Conservation (phyloP, 1,140 invertebrate species). For the Drosophila seguyi region DNA sequence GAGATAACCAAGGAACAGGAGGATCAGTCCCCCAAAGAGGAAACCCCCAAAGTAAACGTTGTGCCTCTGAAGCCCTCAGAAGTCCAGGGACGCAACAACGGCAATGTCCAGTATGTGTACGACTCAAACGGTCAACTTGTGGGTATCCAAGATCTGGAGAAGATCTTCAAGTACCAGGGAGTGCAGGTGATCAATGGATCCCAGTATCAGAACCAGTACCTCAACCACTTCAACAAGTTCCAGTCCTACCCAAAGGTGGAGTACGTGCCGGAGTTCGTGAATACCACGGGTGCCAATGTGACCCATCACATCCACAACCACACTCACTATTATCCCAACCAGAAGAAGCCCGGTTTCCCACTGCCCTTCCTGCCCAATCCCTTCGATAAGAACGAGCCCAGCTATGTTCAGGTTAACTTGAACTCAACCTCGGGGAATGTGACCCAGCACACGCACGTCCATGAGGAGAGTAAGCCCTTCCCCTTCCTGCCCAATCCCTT, state of each 20-base stretch:
- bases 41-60: background rate
- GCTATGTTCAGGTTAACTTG: conserved; percentile 4
- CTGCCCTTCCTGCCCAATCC: conserved; percentile 60
- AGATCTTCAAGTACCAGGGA: conserved; percentile 45
- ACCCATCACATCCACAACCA: conserved; percentile 21
- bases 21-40: background rate
- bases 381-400: conserved; percentile 50
- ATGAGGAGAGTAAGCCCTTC: conserved; percentile 34
- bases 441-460: conserved; percentile 16
- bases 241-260: background rate
- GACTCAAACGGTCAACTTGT: conserved; percentile 10
- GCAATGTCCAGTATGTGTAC: conserved; percentile 11
- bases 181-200: conserved; percentile 18
- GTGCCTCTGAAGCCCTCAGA: conserved; percentile 10
- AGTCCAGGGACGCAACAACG: conserved; percentile 18
- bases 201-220: conserved; percentile 4
- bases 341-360: conserved; percentile 39
- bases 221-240: conserved; percentile 23
- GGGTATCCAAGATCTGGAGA: conserved; percentile 24
- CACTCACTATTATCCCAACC: conserved; percentile 20
- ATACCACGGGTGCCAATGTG: conserved; percentile 23
- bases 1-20: conserved; percentile 11
- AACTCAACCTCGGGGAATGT: conserved; percentile 18
- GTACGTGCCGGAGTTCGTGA: conserved; percentile 9
- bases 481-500: conserved; percentile 66